Evolutionary conservation across 2,797 vertebrate species (phyloP), one percentile per base, ranked within the genome.

Genomic region (Gymnothorax reevesii): DNA sequence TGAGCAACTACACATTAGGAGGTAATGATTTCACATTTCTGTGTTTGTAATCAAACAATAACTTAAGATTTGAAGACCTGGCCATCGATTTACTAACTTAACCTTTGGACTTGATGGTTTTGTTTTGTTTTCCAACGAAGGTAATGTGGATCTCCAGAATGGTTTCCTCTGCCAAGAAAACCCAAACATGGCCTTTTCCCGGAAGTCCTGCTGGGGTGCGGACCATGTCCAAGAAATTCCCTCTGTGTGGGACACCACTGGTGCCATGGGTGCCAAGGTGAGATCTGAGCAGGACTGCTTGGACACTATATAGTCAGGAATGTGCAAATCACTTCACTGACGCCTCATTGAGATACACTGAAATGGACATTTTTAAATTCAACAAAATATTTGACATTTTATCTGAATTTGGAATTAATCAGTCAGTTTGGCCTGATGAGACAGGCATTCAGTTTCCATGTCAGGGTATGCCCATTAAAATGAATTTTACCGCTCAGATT

Each of bases 131-230:
- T 20, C 57, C 5, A 1, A 90, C 75, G 4, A 86, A 99, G 98
- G 97, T 90, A 98, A 98, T 87, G 95, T 96, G 92, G 97, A 96
- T 69, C 98, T 97, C 88, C 92, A 96, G 33, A 96, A 91, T 73
- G 93, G 94, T 88, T 98, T 97, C 89, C 92, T 97, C 0, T 92
- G 94, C 89, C 93, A 96, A 88, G 96, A 97, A 2, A 91, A 89
- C 88, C 97, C 96, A 89, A 95, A 90, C 8, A 91, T 95, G 60
- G 82, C 88, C 2, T 93, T 93, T 33, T 57, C 86, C 89, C 93
- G 89, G 52, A 95, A 94, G 91, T 88, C 87, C 87, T 86, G 91
- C 89, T 96, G 96, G 96, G 92, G 85, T 0, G 94, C 96, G 89
- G 95, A 96, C 15, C 91, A 91, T 84, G 87, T 92, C 59, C 96